Base-by-base conservation (phyloP, 2,113 vertebrate species). In the Gnathonemus echidnorhynchus region DNA sequence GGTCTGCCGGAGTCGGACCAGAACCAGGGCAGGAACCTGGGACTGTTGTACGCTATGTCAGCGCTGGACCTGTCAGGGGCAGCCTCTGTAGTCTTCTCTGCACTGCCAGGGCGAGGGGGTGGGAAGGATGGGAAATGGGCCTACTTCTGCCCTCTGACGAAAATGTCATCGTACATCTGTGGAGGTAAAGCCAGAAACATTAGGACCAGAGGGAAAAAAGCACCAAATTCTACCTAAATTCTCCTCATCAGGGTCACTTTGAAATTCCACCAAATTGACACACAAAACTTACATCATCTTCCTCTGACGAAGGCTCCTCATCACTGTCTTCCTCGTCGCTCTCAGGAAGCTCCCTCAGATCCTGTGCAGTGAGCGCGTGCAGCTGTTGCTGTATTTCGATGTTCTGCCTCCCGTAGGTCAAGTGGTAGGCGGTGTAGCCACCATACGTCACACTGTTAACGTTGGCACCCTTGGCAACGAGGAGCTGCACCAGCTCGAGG, bases 401-500 rank as follows among this genome's bases (percentile, higher is more conserved):
- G 66, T 97, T 97, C 5, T 96, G 96, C 66, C 98, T 96, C 24
- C 98, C 98, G 92, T 97, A 98, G 0, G 98, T 99, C 86, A 99
- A 97, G 91, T 99, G 98, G 92, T 97, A 99, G 0, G 98, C 95
- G 0, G 98, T 96, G 93, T 97, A 97, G 49, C 98, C 98, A 21
- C 98, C 98, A 39, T 99, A 99, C 91, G 97, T 99, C 2, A 97
- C 93, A 93, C 97, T 96, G 94, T 99, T 98, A 15, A 98, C 97
- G 0, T 99, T 95, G 0, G 98, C 98, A 0, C 97, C 97, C 0
- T 97, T 95, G 45, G 96, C 94, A 0, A 99, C 92, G 49, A 99
- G 94, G 88, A 97, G 95, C 0, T 94, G 95, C 87, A 99, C 98
- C 46, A 99, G 94, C 0, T 95, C 93, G 0, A 95, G 93, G 90